Conservation (phyloP, 2,113 vertebrate genomes). For the Fregetta grallaria region DNA sequence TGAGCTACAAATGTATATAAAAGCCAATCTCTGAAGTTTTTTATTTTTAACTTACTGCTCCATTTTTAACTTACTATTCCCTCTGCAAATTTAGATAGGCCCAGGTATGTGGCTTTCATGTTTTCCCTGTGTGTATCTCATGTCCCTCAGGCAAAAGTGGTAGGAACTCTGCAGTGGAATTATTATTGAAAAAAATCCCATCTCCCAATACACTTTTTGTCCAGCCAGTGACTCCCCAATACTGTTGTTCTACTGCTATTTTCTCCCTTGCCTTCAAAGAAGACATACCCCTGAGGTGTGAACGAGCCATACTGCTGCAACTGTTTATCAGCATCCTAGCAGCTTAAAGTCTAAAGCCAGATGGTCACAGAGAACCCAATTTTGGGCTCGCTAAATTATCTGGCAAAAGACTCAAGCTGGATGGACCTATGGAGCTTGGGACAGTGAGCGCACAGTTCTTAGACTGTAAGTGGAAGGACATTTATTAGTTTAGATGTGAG, state of each 20-base stretch:
- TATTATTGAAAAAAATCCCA: neutral
- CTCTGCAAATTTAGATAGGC: neutral
- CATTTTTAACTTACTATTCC: neutral
- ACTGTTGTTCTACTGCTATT: accelerated
- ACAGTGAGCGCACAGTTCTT: accelerated
- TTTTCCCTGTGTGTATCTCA: neutral
- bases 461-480: accelerated
- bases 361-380: accelerated
- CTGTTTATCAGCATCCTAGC: neutral
- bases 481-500: accelerated
- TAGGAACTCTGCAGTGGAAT: neutral
- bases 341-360: neutral
- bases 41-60: neutral
- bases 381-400: accelerated
- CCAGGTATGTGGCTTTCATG: neutral
- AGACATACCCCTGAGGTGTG: neutral
- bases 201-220: neutral
- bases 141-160: neutral
- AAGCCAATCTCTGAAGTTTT: neutral
- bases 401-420: no score
- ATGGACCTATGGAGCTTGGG: accelerated
- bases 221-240: neutral
- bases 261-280: neutral
- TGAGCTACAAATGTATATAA: neutral
- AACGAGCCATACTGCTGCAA: accelerated